Evolutionary conservation across 2,113 vertebrate genomes (phyloP), one percentile per base, ranked within the genome.

Genomic region (Euleptes europaea): DNA sequence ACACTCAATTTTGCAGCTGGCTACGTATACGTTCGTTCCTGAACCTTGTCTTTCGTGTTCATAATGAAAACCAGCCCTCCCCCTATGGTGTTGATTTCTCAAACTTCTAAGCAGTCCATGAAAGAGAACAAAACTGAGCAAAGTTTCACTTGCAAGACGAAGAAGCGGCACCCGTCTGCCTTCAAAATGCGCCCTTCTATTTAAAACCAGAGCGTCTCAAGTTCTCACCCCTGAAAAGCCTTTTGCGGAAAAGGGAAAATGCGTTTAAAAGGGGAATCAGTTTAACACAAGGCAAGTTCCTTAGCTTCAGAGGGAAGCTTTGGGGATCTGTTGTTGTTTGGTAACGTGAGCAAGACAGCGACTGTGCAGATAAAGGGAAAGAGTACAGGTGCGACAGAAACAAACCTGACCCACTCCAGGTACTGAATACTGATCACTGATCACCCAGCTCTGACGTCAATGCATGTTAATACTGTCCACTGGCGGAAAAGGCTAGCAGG

Each of bases 401-500:
- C 70, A 77, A 91, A 86, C 87, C 89, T 92, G 94, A 96, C 95
- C 94, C 93, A 91, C 44, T 91, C 92, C 88, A 89, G 71, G 90
- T 80, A 80, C 85, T 67, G 94, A 93, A 91, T 12, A 80, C 91
- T 86, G 84, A 91, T 88, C 92, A 88, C 91, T 84, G 84, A 90
- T 88, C 91, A 88, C 90, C 91, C 89, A 70, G 73, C 38, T 75
- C 88, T 94, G 94, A 96, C 82, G 86, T 96, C 95, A 96, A 75
- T 71, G 87, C 72, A 83, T 9, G 87, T 87, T 91, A n/a, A 83
- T 84, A 85, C 71, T 73, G 88, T 65, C 93, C 90, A 85, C 44
- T 75, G 79, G 88, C 73, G 76, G 91, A 89, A 88, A 82, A 89
- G 92, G 78, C 84, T 90, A 87, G 82, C 51, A 85, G 33, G 38